Evolutionary conservation across 2,888 invertebrate genomes (phyloP).

Genomic region (Coenonympha glycerion): DNA sequence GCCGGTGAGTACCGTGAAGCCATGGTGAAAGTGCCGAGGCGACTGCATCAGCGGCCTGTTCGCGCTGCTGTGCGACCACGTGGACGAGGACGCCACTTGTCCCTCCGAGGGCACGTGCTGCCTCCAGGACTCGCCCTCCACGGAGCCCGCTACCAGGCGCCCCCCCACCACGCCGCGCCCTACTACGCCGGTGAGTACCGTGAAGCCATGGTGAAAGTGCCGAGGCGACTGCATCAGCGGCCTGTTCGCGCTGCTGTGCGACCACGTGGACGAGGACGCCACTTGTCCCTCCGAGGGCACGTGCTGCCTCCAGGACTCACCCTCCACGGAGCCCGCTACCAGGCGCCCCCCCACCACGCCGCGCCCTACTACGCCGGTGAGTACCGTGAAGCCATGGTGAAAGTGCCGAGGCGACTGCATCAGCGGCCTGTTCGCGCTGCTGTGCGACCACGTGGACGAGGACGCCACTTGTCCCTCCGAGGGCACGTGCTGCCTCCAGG

Average conservation of each 20-base stretch:
- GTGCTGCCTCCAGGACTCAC: conserved; percentile 83
- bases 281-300: conserved; percentile 84
- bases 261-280: conserved; percentile 87
- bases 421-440: conserved; percentile 85
- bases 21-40: conserved; percentile 81
- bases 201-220: conserved; percentile 75
- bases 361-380: conserved; percentile 51
- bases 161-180: conserved; percentile 48
- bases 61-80: conserved; percentile 89
- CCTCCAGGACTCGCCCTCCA: conserved; percentile 74
- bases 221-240: conserved; percentile 90
- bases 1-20: conserved; percentile 46
- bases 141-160: conserved; percentile 53
- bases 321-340: conserved; percentile 57
- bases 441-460: conserved; percentile 90
- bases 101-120: conserved; percentile 87
- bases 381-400: conserved; percentile 44
- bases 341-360: conserved; percentile 48
- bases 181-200: conserved; percentile 46
- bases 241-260: conserved; percentile 88
- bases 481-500: conserved; percentile 86
- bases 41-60: conserved; percentile 90
- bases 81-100: conserved; percentile 86
- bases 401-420: conserved; percentile 90
- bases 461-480: conserved; percentile 85